Evolutionary conservation across 2,113 vertebrate genomes (phyloP).

Genomic region (Heterochromis multidens): DNA sequence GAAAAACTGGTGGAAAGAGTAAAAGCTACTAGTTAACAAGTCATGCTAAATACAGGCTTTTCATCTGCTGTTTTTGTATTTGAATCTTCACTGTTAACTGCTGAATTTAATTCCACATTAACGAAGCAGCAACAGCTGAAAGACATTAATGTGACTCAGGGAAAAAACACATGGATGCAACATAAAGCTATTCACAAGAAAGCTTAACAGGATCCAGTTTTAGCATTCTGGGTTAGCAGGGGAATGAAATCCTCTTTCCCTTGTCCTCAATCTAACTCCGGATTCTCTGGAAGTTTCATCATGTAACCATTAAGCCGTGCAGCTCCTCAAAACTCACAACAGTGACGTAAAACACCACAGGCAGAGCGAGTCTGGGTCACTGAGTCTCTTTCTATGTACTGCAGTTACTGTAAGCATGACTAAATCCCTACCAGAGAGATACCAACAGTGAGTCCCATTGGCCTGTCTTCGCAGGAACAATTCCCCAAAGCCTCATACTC

Average conservation of each 20-base stretch:
- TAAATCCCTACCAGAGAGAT: constrained; percentile 30
- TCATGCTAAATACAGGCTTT: background rate
- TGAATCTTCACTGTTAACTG: background rate
- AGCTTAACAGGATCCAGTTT: background rate
- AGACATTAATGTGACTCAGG: background rate
- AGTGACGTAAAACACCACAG: constrained; percentile 15
- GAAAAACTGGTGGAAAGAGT: background rate
- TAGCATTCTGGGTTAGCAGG: background rate
- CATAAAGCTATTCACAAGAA: background rate
- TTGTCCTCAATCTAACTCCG: background rate
- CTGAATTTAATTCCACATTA: background rate
- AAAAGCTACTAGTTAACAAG: background rate
- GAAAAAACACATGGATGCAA: background rate
- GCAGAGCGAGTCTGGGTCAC: constrained; percentile 11
- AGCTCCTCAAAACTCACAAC: background rate
- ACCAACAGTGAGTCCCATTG: constrained; percentile 4
- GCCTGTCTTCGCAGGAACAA: constrained; percentile 11
- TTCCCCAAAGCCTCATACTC: constrained; percentile 44
- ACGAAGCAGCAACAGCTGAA: background rate
- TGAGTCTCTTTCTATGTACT: background rate
- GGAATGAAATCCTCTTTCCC: background rate
- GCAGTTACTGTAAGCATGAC: constrained; percentile 24
- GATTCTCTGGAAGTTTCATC: constrained; percentile 8
- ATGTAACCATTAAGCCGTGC: background rate
- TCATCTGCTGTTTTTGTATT: background rate